These are phyloP conservation scores for Neelides folsomi DNA, from an alignment of 2,888 invertebrate genomes.

Conservation along the genomic window DNA sequence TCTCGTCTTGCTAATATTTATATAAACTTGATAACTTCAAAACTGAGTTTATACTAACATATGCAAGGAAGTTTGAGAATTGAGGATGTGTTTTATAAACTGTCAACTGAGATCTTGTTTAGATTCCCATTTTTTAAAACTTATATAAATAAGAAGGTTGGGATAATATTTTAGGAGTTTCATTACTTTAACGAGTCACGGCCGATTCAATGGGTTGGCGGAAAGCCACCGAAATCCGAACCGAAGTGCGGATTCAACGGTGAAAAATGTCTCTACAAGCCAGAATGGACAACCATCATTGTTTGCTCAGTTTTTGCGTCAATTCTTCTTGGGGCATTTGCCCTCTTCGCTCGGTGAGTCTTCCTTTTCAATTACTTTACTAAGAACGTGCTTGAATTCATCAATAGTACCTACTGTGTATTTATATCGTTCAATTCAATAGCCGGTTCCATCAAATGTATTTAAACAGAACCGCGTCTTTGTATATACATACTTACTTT, in stretches of 20 bases:
- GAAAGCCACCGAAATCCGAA: slow-evolving; percentile 58
- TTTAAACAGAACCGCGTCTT: too few species aligned
- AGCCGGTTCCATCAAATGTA: too few species aligned
- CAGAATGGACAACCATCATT: slow-evolving; percentile 52
- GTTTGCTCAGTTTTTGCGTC: slow-evolving; percentile 52
- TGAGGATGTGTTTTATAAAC: too few species aligned
- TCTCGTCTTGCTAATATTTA: too few species aligned
- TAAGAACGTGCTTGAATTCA: too few species aligned
- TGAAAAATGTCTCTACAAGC: slow-evolving; percentile 50
- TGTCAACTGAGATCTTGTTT: background rate
- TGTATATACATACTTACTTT: too few species aligned
- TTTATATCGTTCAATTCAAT: too few species aligned
- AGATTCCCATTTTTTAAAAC: background rate
- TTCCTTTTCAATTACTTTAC: background rate
- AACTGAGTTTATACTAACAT: too few species aligned
- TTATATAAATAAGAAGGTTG: slow-evolving; percentile 11
- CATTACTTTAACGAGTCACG: slow-evolving; percentile 50
- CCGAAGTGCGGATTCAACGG: slow-evolving; percentile 73
- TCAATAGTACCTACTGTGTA: too few species aligned
- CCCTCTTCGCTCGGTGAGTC: slow-evolving; percentile 52
- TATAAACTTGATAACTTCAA: too few species aligned
- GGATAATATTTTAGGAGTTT: slow-evolving; percentile 41
- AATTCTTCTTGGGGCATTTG: slow-evolving; percentile 50
- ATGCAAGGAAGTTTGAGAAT: too few species aligned
- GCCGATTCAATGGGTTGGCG: slow-evolving; percentile 64